Base-by-base conservation (phyloP, 2,797 vertebrate genomes). In the Enteromius anoplus region DNA sequence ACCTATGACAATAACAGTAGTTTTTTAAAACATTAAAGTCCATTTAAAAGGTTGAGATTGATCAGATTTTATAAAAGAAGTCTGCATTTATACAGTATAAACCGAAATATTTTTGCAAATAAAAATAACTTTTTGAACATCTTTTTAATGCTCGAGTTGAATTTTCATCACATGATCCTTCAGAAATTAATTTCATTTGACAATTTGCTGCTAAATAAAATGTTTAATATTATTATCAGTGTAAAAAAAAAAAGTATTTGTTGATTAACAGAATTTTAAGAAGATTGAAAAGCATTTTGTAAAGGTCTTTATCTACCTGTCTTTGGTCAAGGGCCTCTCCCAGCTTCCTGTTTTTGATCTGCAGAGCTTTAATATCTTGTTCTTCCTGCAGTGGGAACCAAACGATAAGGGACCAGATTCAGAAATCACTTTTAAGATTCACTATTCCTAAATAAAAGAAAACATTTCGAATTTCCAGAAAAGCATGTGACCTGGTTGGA, bases 281-380 rank as follows among this genome's bases (percentile, higher is more conserved):
- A n/a, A n/a, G 21, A 51, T 55, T n/a, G 19, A 23, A 29, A 62
- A 62, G 23, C 23, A 62, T 60, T 26, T 26, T 62, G 34, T 32
- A 65, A 2, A 71, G 9, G 0, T 19, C 2, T 10, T 8, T 12
- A 26, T 90, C 92, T 60, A 96, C 95, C 93, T 99, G 97, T 88
- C 97, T 95, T 85, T 97, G 97, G 90, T 99, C 97, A 0, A 99
- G 92, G 90, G 98, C 92, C 88, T 98, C 98, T 0, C 97, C 97
- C 11, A 99, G 89, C 86, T 99, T 99, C 75, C 97, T 91, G 88
- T 99, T 99, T 92, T 99, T 99, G n/a, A 95, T 90, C 90, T 97
- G 97, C 14, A 99, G 93, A 37, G 97, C 96, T 89, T 96, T 96
- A 84, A 99, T 96, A 89, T 99, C 98, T 92, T 98, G 93, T 84